Conservation (phyloP, 2,888 invertebrate species). For the Scaptomyza reducta region DNA sequence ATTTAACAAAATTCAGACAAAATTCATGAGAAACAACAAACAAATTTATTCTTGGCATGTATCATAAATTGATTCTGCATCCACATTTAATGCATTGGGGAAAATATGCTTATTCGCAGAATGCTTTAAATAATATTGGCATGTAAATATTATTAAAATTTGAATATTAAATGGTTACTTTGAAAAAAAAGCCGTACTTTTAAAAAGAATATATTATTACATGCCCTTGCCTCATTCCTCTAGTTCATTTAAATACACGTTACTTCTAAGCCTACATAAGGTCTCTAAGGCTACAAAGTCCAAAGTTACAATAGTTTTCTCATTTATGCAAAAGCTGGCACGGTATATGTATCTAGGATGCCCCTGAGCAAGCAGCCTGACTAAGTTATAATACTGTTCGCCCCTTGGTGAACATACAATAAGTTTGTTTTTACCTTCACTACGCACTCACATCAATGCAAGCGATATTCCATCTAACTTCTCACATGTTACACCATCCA, state of each 20-base stretch:
- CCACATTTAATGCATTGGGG: not conserved
- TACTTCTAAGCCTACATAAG: not conserved
- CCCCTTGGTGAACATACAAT: not conserved
- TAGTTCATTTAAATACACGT: no score
- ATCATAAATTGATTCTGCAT: not conserved
- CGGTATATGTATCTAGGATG: not conserved
- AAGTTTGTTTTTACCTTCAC: slow-evolving; percentile 35
- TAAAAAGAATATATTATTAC: not conserved
- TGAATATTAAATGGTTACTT: no score
- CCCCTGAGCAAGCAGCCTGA: slow-evolving; percentile 1
- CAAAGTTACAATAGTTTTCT: not conserved
- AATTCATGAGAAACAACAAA: no score
- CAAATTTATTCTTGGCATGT: not conserved
- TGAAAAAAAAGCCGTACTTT: not conserved
- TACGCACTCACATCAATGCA: slow-evolving; percentile 29
- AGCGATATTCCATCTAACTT: slow-evolving; percentile 28
- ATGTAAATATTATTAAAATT: not conserved
- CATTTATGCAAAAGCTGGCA: slow-evolving; percentile 7
- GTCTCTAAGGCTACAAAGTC: slow-evolving; percentile 1
- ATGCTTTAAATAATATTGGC: no score
- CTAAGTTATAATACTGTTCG: slow-evolving; percentile 14
- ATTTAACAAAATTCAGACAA: not conserved
- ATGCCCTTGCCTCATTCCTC: not conserved
- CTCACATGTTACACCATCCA: slow-evolving; percentile 9
- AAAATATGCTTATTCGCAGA: not conserved